Base-by-base conservation (phyloP, 53 echinoderm and acorn worm species). In the Stichopus horrens region DNA sequence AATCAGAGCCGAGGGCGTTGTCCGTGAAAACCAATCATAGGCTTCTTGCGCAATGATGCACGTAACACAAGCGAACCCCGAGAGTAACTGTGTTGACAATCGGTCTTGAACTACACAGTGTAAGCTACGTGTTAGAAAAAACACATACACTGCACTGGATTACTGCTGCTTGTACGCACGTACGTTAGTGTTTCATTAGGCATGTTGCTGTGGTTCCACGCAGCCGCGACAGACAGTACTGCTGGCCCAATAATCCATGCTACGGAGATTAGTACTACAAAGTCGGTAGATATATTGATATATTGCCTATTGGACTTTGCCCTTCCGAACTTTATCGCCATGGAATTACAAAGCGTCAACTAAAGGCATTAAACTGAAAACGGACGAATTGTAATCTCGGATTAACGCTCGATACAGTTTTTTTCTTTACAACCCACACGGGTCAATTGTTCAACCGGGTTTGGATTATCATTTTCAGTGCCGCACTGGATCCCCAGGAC, bases 1-100 rank as follows among this genome's bases (percentile, higher is more conserved):
- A 81, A 81, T 56, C 57, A 81, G 21, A 56, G 81, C 5, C 81
- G 81, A 57, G 58, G 81, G 81, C 81, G 81, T 58, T 53, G 81
- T 53, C 81, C 81, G 53, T 81, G 57, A 81, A 81, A 11, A 58
- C 81, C 81, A 81, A 81, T 81, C 8, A n/a, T 8, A 23, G 16
- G 0, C 4, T 57, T 57, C 21, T 81, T 81, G 81, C 81, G 81
- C 57, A 81, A 81, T 81, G 58, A 37, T 81, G n/a, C 56, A 58
- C 56, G 81, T 81, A 37, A 37, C 37, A 58, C 56, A 58, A 57
- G 8, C 77, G 55, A 77, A 53, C 76, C 53, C 57, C 81, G 56
- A 57, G 37, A 37, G 81, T 21, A 57, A 13, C 57, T 81, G 56
- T 81, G 81, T 81, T 81, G 81, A 81, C 81, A 56, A 81, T 71